Evolutionary conservation across 2,113 vertebrate genomes (phyloP), one percentile per base, ranked within the genome.

Genomic region (Colistium nudipinnis): DNA sequence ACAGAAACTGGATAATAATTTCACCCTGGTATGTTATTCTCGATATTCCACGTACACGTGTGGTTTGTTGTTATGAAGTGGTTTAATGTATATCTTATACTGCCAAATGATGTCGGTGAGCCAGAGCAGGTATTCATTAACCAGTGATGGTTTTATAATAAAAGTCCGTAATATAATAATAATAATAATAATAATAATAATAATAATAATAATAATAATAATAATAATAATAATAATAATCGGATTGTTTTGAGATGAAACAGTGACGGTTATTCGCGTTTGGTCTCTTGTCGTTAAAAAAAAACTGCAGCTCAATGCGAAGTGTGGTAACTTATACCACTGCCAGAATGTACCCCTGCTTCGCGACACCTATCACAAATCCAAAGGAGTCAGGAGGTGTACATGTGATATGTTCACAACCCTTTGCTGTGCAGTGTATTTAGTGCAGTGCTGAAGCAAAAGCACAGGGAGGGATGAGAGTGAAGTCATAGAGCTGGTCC

Each of bases 11-110:
- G 79, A 67, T 43, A 35, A 39, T 19, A 17, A 38, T 2, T 41
- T 48, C 12, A 0, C 24, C 12, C 7, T 17, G 88, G 89, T 90
- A 78, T 1, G 87, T 77, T 14, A 2, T 27, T 43, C 7, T 51
- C 62, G 0, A 11, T 31, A 2, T 41, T 56, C 39, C 6, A 6
- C 33, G 8, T 1, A 5, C 3, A 47, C 17, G 2, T 3, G 1
- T 25, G 8, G 6, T 13, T 20, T 48, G 22, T 51, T 44, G 27
- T 8, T 39, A 12, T 48, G 13, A 33, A 70, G 30, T 30, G 14
- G 7, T 17, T 44, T 33, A 6, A 68, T 59, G 59, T 16, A 13
- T 10, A 20, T 22, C 35, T 47, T 25, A 30, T 62, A n/a, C 53
- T 35, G 20, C 31, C 57, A 64, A 59, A 25, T 57, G 30, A 17